Conservation (phyloP, 2,797 vertebrate genomes). For the Propithecus perrieri region DNA sequence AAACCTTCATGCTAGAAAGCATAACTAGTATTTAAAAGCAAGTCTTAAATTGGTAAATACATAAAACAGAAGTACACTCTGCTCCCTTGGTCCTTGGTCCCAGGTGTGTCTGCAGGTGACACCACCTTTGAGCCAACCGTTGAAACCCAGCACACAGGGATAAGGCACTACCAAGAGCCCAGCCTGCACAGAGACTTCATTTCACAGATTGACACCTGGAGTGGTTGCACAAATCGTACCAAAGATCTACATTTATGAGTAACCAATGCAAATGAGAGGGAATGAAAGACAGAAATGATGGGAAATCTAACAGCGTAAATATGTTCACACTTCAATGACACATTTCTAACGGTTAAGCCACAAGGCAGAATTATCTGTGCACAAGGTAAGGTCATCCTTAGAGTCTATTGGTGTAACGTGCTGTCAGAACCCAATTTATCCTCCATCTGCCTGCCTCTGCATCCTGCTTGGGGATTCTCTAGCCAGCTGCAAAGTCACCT, state of each 20-base stretch:
- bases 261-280: conserved; percentile 69
- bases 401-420: not conserved
- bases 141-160: not conserved
- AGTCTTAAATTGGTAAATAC: not conserved
- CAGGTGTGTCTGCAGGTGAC: not conserved
- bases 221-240: conserved; percentile 16
- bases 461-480: not conserved
- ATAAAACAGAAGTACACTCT: no score
- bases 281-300: conserved; percentile 57
- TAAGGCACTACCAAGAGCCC: not conserved
- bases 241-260: conserved; percentile 56
- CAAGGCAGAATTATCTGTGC: not conserved
- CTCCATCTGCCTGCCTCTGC: not conserved
- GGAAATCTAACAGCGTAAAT: conserved; percentile 35
- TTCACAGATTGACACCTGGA: not conserved
- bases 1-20: not conserved
- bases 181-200: not conserved
- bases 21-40: not conserved
- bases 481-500: not conserved
- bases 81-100: not conserved
- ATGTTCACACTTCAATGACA: conserved; percentile 61
- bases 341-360: conserved; percentile 53
- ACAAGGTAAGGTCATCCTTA: not conserved
- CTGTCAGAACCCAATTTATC: not conserved
- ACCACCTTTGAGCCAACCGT: not conserved